phyloP scores from a whole-genome alignment of 2,888 invertebrate genomes.

The Stenodema calcarata region DNA sequence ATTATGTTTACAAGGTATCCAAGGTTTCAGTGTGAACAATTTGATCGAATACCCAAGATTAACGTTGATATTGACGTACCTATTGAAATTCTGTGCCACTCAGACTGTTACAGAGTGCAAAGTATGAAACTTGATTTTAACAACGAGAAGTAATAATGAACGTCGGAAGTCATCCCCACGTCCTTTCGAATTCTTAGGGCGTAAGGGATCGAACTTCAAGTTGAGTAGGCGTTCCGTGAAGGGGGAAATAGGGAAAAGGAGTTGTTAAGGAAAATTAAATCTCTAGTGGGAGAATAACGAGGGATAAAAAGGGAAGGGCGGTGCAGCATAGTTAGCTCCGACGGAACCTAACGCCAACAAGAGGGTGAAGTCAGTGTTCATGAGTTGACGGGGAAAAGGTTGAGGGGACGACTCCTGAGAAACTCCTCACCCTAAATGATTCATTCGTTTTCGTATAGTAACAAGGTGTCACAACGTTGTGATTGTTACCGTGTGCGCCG shows the following conservation, averaged over 20 bases:
- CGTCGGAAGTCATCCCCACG: neutral
- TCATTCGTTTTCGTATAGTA: neutral
- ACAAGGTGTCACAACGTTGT: constrained; percentile 28
- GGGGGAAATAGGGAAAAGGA: neutral
- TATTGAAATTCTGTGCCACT: too few species aligned
- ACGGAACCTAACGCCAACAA: neutral
- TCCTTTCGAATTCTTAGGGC: constrained; percentile 26
- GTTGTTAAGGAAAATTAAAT: constrained; percentile 40
- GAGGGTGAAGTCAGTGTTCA: neutral
- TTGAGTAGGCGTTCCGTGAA: neutral
- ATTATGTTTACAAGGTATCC: too few species aligned
- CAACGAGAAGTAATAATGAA: neutral
- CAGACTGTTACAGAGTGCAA: neutral
- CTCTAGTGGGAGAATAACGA: constrained; percentile 20
- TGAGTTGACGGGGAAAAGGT: neutral
- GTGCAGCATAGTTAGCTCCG: neutral
- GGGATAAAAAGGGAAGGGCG: neutral
- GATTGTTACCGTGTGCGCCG: neutral
- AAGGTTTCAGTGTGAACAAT: too few species aligned
- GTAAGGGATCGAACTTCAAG: neutral
- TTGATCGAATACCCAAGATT: too few species aligned
- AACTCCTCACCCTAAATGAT: constrained; percentile 1
- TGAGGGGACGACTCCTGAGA: neutral
- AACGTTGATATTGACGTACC: too few species aligned
- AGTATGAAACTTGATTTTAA: neutral